A percentile compares a stretch with the other conserved stretches of the same genome.
Conservation (phyloP, 2,113 vertebrate species). For the Hemicordylus capensis region DNA sequence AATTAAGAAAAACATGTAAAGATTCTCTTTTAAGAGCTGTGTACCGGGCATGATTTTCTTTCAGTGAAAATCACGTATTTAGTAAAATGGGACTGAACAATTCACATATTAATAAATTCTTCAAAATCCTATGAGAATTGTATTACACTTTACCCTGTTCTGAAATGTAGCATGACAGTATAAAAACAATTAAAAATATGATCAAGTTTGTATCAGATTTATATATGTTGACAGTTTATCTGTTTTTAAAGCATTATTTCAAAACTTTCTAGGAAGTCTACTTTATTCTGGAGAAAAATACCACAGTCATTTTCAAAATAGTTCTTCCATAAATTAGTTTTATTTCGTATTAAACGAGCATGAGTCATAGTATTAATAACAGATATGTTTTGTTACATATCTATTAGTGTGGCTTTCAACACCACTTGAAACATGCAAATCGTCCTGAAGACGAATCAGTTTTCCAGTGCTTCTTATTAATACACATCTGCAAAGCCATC, state of each 20-base stretch:
- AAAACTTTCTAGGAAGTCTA: not conserved
- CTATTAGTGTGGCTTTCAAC: slow-evolving; percentile 97
- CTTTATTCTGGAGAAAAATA: slow-evolving; percentile 72
- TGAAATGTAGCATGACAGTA: slow-evolving; percentile 25
- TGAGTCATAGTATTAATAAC: slow-evolving; percentile 87
- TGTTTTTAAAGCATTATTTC: slow-evolving; percentile 6
- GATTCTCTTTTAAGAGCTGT: slow-evolving; percentile 23
- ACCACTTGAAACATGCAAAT: slow-evolving; percentile 95
- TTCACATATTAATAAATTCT: not conserved
- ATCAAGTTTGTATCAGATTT: slow-evolving; percentile 31
- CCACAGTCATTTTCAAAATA: slow-evolving; percentile 74
- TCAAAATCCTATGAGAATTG: not conserved
- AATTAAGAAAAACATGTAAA: slow-evolving; percentile 28
- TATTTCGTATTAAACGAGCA: slow-evolving; percentile 86
- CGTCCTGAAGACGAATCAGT: slow-evolving; percentile 90
- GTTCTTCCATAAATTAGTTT: slow-evolving; percentile 83
- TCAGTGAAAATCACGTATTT: slow-evolving; percentile 11
- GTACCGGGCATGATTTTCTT: slow-evolving; percentile 24
- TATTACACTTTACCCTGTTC: not conserved
- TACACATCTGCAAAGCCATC: slow-evolving; percentile 91
- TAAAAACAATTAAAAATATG: slow-evolving; percentile 24
- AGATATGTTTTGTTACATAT: slow-evolving; percentile 99
- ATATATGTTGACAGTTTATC: slow-evolving; percentile 7
- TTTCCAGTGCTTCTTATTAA: slow-evolving; percentile 98
- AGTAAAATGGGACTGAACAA: slow-evolving; percentile 20